phyloP scores from a whole-genome alignment of 2,888 invertebrate species.

The Dysmachus trigonus region DNA sequence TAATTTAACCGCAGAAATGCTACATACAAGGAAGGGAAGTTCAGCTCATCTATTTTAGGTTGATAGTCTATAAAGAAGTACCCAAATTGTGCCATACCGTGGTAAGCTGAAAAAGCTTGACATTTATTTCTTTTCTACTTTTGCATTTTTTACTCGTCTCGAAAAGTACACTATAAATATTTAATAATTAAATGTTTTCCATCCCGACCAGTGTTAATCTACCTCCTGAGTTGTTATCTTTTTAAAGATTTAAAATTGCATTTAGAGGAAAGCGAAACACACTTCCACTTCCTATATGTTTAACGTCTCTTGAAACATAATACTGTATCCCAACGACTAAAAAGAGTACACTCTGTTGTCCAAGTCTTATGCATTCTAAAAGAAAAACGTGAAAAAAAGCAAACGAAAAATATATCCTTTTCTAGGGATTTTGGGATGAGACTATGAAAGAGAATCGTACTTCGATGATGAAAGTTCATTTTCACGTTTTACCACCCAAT shows the following conservation, averaged over 20 bases:
- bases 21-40: not conserved
- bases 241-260: not conserved
- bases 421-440: not conserved
- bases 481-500: not conserved
- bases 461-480: not conserved
- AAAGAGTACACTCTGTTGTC: not conserved
- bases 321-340: not conserved
- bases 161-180: too few species aligned
- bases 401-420: not conserved
- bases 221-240: not conserved
- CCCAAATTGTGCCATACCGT: not conserved
- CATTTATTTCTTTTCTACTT: not conserved
- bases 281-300: not conserved
- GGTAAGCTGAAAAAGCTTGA: not conserved
- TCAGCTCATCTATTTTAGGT: not conserved
- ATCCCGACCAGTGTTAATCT: not conserved
- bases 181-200: not conserved
- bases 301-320: not conserved
- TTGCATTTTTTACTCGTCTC: not conserved
- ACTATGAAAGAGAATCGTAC: not conserved
- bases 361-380: not conserved
- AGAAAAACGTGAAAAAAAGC: not conserved
- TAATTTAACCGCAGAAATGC: not conserved
- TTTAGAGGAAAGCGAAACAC: not conserved
- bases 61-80: not conserved